These are phyloP conservation scores for Mythimna albipuncta DNA, from an alignment of 2,888 invertebrate genomes.

Conservation along the genomic window DNA sequence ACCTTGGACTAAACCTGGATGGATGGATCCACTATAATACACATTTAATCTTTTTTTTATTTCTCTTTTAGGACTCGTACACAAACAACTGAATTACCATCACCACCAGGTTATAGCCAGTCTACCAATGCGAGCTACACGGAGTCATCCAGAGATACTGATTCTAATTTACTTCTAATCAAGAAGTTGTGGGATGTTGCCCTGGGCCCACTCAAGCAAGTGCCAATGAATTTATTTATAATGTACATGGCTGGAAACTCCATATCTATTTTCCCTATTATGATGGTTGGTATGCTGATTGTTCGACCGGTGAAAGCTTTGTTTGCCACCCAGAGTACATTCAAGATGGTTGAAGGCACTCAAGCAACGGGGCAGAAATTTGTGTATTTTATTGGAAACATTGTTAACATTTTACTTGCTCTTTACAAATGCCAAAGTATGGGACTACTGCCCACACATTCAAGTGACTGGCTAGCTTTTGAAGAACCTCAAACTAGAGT, in stretches of 20 bases:
- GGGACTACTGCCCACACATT: constrained; percentile 98
- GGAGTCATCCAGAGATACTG: constrained; percentile 95
- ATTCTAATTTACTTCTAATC: constrained; percentile 95
- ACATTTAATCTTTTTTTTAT: neutral
- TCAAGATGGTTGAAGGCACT: constrained; percentile 98
- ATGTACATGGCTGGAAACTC: constrained; percentile 99
- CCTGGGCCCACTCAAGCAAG: constrained; percentile 98
- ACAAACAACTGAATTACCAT: constrained; percentile 90
- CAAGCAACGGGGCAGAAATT: constrained; percentile 97
- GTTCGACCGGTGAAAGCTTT: constrained; percentile 98
- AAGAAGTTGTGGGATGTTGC: constrained; percentile 99
- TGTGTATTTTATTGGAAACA: constrained; percentile 97
- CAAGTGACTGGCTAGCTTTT: constrained; percentile 99
- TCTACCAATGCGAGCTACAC: constrained; percentile 93
- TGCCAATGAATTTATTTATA: constrained; percentile 99
- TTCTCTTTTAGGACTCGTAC: constrained; percentile 75
- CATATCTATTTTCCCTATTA: constrained; percentile 99
- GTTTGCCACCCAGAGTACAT: constrained; percentile 96
- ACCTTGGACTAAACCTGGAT: neutral
- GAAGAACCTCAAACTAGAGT: constrained; percentile 96
- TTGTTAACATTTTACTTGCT: constrained; percentile 97
- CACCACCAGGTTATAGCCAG: constrained; percentile 96
- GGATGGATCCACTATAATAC: neutral
- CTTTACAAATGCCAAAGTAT: constrained; percentile 99
- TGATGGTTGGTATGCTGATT: constrained; percentile 99